Base-by-base conservation (phyloP, 2,797 vertebrate species). In the Salmo trutta region DNA sequence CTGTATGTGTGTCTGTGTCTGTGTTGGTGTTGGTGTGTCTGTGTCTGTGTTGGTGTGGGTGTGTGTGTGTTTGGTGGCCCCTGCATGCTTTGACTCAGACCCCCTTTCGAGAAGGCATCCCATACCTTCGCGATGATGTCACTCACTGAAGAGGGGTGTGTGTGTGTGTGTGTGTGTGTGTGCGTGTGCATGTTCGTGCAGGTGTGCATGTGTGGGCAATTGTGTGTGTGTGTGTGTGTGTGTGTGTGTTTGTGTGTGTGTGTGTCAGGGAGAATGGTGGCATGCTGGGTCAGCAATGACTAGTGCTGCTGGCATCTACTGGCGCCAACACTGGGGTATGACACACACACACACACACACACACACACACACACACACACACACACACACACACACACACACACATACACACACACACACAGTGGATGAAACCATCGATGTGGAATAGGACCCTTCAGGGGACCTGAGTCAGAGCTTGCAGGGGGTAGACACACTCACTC, bases 281-380 rank as follows among this genome's bases (percentile, higher is more conserved):
- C 75, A 59, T 24, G 83, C 85, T 91, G 88, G 92, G 78, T 90
- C 83, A 90, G 75, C 79, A 65, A 15, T 75, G 41, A 73, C 75
- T 81, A 80, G 68, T 74, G 65, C 72, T 64, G 29, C 77, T 81
- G 41, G 41, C 41, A 85, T 86, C 88, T 76, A 84, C 81, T 90
- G 84, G 88, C 80, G 80, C 68, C 80, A 86, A 29, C 52, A 66
- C 56, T 78, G 56, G 71, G 69, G 15, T 79, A 87, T 91, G 85
- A 74, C 19, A 41, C 59, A 41, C 54, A 33, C 33, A 33, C 33
- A 65, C 73, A 74, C 19, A 41, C 73, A 62, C 54, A 33, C 33
- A 65, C 73, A 74, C 19, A 41, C 73, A 62, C 54, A 33, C 33
- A 65, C 73, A 72, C 53, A 73, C 71, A 56, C 12, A 59, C 24